Evolutionary conservation across 2,888 invertebrate genomes (phyloP).

Genomic region (Galeruca laticollis): DNA sequence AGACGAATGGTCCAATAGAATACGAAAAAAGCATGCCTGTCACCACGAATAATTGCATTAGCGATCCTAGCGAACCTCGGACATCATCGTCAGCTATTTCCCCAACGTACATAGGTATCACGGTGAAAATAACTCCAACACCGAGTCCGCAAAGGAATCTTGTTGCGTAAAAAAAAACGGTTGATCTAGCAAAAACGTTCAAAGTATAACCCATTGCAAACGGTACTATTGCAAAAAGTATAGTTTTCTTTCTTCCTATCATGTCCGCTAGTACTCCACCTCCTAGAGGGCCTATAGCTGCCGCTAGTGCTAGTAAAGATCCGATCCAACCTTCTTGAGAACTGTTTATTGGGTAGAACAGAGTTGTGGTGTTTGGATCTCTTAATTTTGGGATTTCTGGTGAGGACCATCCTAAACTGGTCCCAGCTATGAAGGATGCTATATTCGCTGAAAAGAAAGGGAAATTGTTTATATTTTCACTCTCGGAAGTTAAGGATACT

Average conservation of each 20-base stretch:
- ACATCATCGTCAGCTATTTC: constrained; percentile 85
- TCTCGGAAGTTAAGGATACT: too few species aligned
- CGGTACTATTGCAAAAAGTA: constrained; percentile 75
- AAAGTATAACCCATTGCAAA: constrained; percentile 79
- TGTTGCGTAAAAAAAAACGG: constrained; percentile 60
- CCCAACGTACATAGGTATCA: constrained; percentile 87
- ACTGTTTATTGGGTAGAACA: constrained; percentile 55
- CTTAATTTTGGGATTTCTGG: constrained; percentile 62
- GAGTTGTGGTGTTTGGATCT: constrained; percentile 56
- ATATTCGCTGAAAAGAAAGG: constrained; percentile 66
- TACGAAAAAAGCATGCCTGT: constrained; percentile 80
- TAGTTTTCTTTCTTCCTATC: constrained; percentile 78
- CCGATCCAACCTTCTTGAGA: constrained; percentile 70
- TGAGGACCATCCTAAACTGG: constrained; percentile 68
- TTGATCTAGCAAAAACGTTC: constrained; percentile 59
- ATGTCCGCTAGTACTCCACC: constrained; percentile 77
- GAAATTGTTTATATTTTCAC: neutral
- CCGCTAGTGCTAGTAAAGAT: constrained; percentile 69
- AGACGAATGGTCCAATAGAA: constrained; percentile 78
- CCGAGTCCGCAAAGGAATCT: constrained; percentile 72
- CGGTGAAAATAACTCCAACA: constrained; percentile 78
- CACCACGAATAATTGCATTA: constrained; percentile 81
- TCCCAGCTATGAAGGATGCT: constrained; percentile 67
- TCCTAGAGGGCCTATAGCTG: constrained; percentile 75
- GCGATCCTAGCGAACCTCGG: constrained; percentile 85